Evolutionary conservation across 2,888 invertebrate species (phyloP), one percentile per base, ranked within the genome.

Genomic region (Willowsia nigromaculata): DNA sequence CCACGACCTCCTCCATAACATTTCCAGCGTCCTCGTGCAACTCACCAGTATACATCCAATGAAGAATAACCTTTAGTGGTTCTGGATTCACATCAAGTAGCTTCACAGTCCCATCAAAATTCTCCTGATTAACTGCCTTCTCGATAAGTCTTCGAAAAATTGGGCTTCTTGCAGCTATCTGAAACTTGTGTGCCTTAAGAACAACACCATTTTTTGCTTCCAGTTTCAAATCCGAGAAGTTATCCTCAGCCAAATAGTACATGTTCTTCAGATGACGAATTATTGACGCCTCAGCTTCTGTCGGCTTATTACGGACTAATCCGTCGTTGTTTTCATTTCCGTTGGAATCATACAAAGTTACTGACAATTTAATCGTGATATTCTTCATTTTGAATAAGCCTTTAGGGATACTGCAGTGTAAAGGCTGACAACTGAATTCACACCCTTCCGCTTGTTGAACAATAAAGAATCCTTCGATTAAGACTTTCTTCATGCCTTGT

Each of bases 11-110:
- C 25, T 56, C 22, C 56, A 56, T 56, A 22, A 50, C 50, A 3
- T 50, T 50, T 15, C 50, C 50, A 3, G 50, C 50, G n/a, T 50
- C 15, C 15, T 50, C 50, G 15, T 56, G 56, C 37, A 81, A 25
- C 13, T 62, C 25, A 0, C 43, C 43, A 18, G 81, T 62, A 62
- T 81, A 81, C 62, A 81, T 59, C 81, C 81, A 81, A 15, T 81
- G 59, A 0, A 81, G 30, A 33, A 81, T 22, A 0, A 18, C 25
- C 59, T 22, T 37, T 4, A 81, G 40, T 22, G 81, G 59, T 13
- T 59, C 62, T 5, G 47, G 59, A 30, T 59, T 40, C 0, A 81
- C 43, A 40, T 81, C 40, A 0, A 0, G 15, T 0, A 81, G 1
- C 43, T 81, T 59, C 15, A 81, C 25, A 0, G 37, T 81, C 4